A percentile compares a stretch with the other conserved stretches of the same genome.
Evolutionary conservation across 1,140 invertebrate genomes (phyloP).

Genomic region (Drosophila kohkoa): DNA sequence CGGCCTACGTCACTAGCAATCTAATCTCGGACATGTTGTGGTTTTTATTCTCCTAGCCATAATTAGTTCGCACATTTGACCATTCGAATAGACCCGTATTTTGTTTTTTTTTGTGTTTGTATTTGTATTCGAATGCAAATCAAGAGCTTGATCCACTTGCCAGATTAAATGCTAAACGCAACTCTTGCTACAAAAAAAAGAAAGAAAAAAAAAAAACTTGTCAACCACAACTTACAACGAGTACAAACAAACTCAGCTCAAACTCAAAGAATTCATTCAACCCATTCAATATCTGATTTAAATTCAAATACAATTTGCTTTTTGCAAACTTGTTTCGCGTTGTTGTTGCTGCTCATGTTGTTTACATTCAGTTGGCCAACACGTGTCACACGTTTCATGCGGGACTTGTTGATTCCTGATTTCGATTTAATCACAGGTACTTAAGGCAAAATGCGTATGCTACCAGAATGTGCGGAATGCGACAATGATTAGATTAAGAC

Average conservation of each 20-base stretch:
- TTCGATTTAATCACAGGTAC: slow-evolving; percentile 22
- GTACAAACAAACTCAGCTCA: background rate
- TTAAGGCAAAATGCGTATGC: slow-evolving; percentile 12
- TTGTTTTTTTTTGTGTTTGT: background rate
- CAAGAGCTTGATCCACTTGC: slow-evolving; percentile 28
- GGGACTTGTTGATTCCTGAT: slow-evolving; percentile 35
- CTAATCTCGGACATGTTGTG: slow-evolving; percentile 57
- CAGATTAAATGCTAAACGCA: slow-evolving; percentile 34
- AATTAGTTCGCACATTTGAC: slow-evolving; percentile 63
- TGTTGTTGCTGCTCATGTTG: background rate
- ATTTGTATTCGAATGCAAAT: slow-evolving; percentile 40
- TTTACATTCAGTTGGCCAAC: slow-evolving; percentile 21
- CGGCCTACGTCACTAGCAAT: slow-evolving; percentile 59
- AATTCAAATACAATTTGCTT: slow-evolving; percentile 8
- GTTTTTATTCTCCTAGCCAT: slow-evolving; percentile 26
- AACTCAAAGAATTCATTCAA: slow-evolving; percentile 1
- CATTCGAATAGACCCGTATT: slow-evolving; percentile 11
- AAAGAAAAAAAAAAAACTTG: background rate
- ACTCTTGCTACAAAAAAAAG: background rate
- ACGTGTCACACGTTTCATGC: slow-evolving; percentile 36
- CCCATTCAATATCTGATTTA: slow-evolving; percentile 28
- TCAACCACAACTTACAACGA: slow-evolving; percentile 1
- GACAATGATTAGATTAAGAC: slow-evolving; percentile 43
- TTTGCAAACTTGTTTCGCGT: slow-evolving; percentile 29
- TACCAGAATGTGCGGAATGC: slow-evolving; percentile 43